Percentiles rank a stretch among this genome's conserved stretches.
phyloP scores from a whole-genome alignment of 1,140 invertebrate species.

The Dryas iulia region DNA sequence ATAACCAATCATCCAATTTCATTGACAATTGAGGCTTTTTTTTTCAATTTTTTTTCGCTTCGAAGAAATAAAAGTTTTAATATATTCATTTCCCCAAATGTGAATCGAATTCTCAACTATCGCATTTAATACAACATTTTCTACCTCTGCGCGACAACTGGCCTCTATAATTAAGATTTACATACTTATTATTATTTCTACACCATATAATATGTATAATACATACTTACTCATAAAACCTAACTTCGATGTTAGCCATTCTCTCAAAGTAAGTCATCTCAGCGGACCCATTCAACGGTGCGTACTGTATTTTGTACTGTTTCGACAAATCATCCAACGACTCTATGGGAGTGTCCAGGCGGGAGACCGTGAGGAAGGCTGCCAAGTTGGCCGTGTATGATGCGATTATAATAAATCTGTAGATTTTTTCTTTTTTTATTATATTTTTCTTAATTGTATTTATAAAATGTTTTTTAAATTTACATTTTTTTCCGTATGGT shows the following conservation, averaged over 20 bases:
- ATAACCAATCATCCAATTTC: too few relatives aligned
- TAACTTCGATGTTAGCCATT: conserved; percentile 97
- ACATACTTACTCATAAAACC: conserved; percentile 94
- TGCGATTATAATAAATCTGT: conserved; percentile 96
- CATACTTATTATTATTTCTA: too few relatives aligned
- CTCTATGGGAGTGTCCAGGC: conserved; percentile 95
- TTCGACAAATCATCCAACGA: conserved; percentile 95
- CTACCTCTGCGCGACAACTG: too few relatives aligned
- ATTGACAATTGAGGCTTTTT: too few relatives aligned
- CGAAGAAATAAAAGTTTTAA: too few relatives aligned
- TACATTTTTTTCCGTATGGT: too few relatives aligned
- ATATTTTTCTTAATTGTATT: not conserved
- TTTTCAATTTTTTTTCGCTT: too few relatives aligned
- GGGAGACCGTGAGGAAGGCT: conserved; percentile 95
- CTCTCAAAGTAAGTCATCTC: conserved; percentile 96
- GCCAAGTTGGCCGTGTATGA: conserved; percentile 98
- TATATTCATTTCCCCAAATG: too few relatives aligned
- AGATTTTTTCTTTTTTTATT: conserved; percentile 6
- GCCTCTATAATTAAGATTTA: too few relatives aligned
- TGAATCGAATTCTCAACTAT: too few relatives aligned
- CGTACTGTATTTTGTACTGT: conserved; percentile 97
- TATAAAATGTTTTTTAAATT: not conserved
- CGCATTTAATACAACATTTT: too few relatives aligned
- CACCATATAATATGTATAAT: too few relatives aligned
- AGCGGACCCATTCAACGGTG: conserved; percentile 90